These are phyloP conservation scores for Leptatherina wallacei DNA, from an alignment of 2,797 vertebrate genomes.

Conservation along the genomic window DNA sequence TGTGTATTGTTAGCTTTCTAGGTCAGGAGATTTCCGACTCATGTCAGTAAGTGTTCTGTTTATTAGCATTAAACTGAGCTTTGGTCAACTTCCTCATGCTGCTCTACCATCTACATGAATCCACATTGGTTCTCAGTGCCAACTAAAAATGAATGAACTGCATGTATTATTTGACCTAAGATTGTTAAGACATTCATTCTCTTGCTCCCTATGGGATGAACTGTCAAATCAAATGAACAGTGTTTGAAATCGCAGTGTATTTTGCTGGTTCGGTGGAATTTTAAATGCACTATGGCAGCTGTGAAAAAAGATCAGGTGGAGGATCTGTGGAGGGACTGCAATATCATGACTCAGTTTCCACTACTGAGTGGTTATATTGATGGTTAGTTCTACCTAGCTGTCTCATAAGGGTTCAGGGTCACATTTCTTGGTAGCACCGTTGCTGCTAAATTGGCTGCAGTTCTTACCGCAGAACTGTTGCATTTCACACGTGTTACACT, in stretches of 20 bases:
- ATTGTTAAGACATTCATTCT: background rate
- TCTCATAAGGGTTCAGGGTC: background rate
- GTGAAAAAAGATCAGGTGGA: background rate
- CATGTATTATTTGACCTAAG: background rate
- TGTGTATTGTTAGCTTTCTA: background rate
- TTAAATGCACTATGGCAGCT: background rate
- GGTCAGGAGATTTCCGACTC: background rate
- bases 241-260: background rate
- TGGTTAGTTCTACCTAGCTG: background rate
- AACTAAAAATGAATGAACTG: background rate
- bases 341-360: background rate
- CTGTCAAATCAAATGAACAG: background rate
- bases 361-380: background rate
- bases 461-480: background rate
- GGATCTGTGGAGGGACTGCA: background rate
- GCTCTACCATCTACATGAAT: background rate
- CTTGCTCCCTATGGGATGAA: background rate
- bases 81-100: background rate
- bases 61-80: background rate
- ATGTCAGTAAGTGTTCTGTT: background rate
- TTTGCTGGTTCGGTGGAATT: background rate
- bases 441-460: background rate
- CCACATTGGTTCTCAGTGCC: background rate
- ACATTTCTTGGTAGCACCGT: background rate
- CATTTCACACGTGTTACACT: conserved; percentile 14